A percentile compares a stretch with the other conserved stretches of the same genome.
These are phyloP conservation scores for Apus apus DNA, from an alignment of 2,113 vertebrate genomes.

Conservation along the genomic window DNA sequence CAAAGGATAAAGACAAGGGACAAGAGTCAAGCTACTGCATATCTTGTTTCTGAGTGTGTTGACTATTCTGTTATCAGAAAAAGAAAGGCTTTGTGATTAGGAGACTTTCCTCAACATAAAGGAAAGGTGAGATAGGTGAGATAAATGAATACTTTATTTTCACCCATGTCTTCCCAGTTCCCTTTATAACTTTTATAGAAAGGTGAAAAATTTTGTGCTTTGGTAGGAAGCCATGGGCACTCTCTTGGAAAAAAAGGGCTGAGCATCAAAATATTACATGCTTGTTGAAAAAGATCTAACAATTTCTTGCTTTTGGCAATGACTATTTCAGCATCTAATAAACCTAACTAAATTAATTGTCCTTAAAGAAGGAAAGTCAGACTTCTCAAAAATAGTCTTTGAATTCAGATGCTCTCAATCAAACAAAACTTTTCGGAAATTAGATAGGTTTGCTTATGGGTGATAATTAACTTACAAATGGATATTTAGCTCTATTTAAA, in stretches of 20 bases:
- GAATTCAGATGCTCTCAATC: not conserved
- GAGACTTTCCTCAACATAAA: not conserved
- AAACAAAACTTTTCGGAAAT: not conserved
- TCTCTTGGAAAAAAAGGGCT: not conserved
- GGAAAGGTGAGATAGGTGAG: not conserved
- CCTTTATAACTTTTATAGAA: not conserved
- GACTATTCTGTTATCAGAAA: not conserved
- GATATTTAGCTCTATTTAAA: not conserved
- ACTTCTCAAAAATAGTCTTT: not conserved
- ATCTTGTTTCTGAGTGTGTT: not conserved
- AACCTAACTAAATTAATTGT: not conserved
- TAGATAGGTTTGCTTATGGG: not conserved
- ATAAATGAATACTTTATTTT: not conserved
- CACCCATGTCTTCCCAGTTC: not conserved
- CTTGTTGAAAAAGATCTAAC: not conserved
- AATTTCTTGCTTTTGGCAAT: not conserved
- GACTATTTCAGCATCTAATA: not conserved
- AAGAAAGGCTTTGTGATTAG: not conserved
- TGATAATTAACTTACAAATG: not conserved
- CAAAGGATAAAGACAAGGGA: fast-evolving
- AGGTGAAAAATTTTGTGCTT: not conserved
- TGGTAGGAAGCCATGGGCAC: not conserved
- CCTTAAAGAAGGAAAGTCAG: not conserved
- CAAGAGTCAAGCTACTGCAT: not conserved
- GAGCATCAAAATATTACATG: not conserved